A percentile compares a stretch with the other conserved stretches of the same genome.
phyloP scores from a whole-genome alignment of 2,888 invertebrate species.

The Orthosia incerta region DNA sequence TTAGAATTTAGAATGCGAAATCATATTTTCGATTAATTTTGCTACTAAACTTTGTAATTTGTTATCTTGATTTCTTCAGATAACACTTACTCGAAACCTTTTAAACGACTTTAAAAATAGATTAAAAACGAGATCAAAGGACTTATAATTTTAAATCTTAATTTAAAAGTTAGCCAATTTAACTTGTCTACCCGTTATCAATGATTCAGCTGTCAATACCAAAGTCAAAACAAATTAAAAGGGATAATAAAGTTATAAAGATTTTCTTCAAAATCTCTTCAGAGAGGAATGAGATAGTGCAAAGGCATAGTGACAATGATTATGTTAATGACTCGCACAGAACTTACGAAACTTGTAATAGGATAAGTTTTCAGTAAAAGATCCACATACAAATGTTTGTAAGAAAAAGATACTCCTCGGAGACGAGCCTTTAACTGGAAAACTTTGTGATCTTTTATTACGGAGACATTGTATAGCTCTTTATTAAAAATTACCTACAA shows the following conservation, averaged over 20 bases:
- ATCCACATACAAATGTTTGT: constrained; percentile 73
- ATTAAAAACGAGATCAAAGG: constrained; percentile 25
- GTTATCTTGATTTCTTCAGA: constrained; percentile 1
- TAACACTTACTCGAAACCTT: neutral
- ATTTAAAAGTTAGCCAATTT: constrained; percentile 37
- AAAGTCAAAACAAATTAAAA: constrained; percentile 24
- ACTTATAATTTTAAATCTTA: constrained; percentile 7
- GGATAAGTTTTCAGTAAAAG: constrained; percentile 74
- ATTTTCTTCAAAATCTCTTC: constrained; percentile 21
- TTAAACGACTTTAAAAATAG: neutral
- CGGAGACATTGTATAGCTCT: constrained; percentile 36
- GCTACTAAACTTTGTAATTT: neutral
- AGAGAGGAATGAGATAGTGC: constrained; percentile 20
- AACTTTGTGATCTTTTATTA: constrained; percentile 57
- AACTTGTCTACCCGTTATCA: constrained; percentile 16
- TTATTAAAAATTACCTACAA: constrained; percentile 42
- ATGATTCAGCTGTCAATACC: constrained; percentile 27
- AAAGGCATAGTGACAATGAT: constrained; percentile 34
- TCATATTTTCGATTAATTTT: neutral
- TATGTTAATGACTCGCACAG: constrained; percentile 62
- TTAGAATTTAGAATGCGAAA: constrained; percentile 9
- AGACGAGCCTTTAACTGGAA: constrained; percentile 37
- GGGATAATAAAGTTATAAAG: constrained; percentile 1
- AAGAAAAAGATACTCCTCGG: constrained; percentile 45
- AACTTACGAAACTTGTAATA: constrained; percentile 68